Base-by-base conservation (phyloP, 2,888 invertebrate species). In the Rutpela maculata region DNA sequence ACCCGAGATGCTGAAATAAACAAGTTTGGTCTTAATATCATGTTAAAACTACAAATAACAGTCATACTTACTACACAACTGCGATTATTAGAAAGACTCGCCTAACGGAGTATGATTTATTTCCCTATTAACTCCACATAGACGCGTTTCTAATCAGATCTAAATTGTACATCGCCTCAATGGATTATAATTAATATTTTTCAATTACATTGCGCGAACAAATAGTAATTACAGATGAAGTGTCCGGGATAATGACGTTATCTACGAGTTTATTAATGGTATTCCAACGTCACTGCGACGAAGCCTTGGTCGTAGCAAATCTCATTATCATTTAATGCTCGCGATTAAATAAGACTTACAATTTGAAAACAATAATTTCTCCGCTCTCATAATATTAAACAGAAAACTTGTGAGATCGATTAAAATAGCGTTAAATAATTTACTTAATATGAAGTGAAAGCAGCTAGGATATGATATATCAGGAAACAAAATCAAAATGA, bases 201-300 rank as follows among this genome's bases (percentile, higher is more conserved):
- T 9, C 31, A 9, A 35, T 35, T 35, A 35, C 31, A 5, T 35
- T 35, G 7, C 31, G 7, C 31, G 6, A 22, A 43, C 19, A 43
- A 43, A 12, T 43, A 43, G 43, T 15, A n/a, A 65, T 17, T 18
- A 35, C 35, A 19, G 65, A 65, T 65, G 43, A 65, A 43, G 19
- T 43, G 19, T 65, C 15, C 43, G 43, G 43, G 18, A 43, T 43
- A 65, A 43, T 43, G 43, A 43, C 38, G 38, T 38, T 65, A 43
- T 18, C 65, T 65, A 19, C 65, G 19, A 65, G 65, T 15, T 65
- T 65, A 63, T 65, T 65, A 65, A 65, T 65, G 43, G 19, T 19
- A 38, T 43, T 65, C 19, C 65, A 38, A 43, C 12, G 18, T 63
- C 63, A 38, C 31, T 63, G 17, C 12, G n/a, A 10, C n/a, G 38